phyloP scores from a whole-genome alignment of 2,113 vertebrate genomes.

The Xerus inauris region DNA sequence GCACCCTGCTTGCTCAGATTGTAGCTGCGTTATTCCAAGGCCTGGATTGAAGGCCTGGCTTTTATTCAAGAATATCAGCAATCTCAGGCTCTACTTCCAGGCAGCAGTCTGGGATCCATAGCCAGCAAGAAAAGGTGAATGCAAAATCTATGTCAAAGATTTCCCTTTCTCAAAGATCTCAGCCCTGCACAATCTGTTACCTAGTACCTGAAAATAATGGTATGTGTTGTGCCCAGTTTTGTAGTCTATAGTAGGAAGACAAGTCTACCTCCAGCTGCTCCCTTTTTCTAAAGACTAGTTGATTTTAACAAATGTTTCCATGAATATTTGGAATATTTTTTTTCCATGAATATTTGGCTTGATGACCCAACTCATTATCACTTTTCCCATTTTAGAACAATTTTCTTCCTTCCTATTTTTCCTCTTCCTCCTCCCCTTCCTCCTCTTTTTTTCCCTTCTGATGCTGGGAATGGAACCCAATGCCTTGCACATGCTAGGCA shows the following conservation, averaged over 20 bases:
- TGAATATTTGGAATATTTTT: background rate
- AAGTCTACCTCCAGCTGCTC: background rate
- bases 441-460: no score
- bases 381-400: background rate
- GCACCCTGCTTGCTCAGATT: background rate
- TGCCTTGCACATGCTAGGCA: background rate
- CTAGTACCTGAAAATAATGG: background rate
- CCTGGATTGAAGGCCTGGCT: background rate
- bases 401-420: background rate
- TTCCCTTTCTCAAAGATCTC: background rate
- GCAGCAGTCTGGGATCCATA: background rate
- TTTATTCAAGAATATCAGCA: background rate
- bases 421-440: no score
- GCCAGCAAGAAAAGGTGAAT: no score
- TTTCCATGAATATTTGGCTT: background rate
- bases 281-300: background rate
- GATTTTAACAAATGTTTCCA: background rate
- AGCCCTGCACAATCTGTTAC: background rate
- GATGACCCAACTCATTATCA: background rate
- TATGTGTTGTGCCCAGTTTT: background rate
- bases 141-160: background rate
- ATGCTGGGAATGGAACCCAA: background rate
- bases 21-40: background rate
- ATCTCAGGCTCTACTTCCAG: background rate
- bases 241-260: background rate